These are phyloP conservation scores for Baryphthengus martii DNA, from an alignment of 2,113 vertebrate species.

Conservation along the genomic window DNA sequence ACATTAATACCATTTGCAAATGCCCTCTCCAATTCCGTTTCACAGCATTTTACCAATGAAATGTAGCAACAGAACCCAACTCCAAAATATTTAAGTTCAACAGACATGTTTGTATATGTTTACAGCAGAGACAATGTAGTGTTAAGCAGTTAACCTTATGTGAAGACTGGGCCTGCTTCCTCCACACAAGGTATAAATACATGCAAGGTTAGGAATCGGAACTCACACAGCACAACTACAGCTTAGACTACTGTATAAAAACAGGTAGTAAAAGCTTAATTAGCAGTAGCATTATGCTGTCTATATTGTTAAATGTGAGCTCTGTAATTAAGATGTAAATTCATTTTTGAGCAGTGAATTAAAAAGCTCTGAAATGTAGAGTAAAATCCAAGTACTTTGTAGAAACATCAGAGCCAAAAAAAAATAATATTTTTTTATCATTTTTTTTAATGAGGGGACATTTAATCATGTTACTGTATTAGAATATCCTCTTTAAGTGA, in stretches of 20 bases:
- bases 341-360: conserved; percentile 74
- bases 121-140: conserved; percentile 6
- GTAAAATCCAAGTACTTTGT: conserved; percentile 58
- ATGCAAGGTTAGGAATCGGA: conserved; percentile 39
- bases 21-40: conserved; percentile 39
- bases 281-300: conserved; percentile 76
- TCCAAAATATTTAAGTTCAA: conserved; percentile 33
- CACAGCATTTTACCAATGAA: conserved; percentile 19
- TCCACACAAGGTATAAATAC: conserved; percentile 22
- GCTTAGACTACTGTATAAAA: conserved; percentile 66
- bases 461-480: conserved; percentile 53
- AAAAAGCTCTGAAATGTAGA: conserved; percentile 69
- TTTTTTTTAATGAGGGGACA: conserved; percentile 40
- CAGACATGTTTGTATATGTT: neutral
- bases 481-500: conserved; percentile 29
- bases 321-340: conserved; percentile 83
- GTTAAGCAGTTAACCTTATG: neutral
- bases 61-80: conserved; percentile 32
- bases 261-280: conserved; percentile 78
- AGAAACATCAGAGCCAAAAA: conserved; percentile 36
- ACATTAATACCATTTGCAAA: conserved; percentile 29
- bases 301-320: conserved; percentile 80
- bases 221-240: conserved; percentile 43
- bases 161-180: conserved; percentile 21
- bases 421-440: conserved; percentile 32